Base-by-base conservation (phyloP, 1,140 invertebrate species). In the Drosophila nasuta region DNA sequence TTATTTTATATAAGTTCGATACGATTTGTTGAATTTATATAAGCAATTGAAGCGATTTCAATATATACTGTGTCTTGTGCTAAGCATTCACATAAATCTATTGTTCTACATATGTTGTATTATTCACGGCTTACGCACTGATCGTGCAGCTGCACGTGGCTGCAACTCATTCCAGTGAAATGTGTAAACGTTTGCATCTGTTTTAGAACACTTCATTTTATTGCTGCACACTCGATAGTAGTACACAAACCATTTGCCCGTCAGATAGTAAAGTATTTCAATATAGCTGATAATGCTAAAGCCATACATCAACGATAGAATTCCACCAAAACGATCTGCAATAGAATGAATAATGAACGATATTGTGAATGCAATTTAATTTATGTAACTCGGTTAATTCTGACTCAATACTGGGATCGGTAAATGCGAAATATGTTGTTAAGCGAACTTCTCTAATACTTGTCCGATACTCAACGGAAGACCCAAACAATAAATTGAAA, bases 291-390 rank as follows among this genome's bases (percentile, higher is more conserved):
- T 73, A 6, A 92, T 83, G 46, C 91, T 92, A 28, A 92, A 92
- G 5, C 91, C 91, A 67, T 91, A 92, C 82, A 92, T 91, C 6
- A 92, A 64, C 0, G 88, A 91, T n/a, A 92, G 72, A 28, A 92
- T 92, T 8, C 91, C 91, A 11, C 91, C 91, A 75, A 92, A 92
- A 1, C 89, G 86, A 82, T 82, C 91, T 92, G 41, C n/a, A 49
- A 1, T 17, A 8, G 7, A 38, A 38, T n/a, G 30, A 52, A 13
- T 11, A 54, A 33, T 54, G n/a, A 15, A 54, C 35, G 1, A 54
- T 10, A n/a, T 33, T 25, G 20, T 25, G 0, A 4, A 25, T 25
- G 20, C 20, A 25, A 25, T 25, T 25, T 25, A 25, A 25, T 25
- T 25, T 25, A 25, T 25, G 20, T 25, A 25, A 4, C 20, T 25